Evolutionary conservation across 35 echinoderm and acorn worm genomes (phyloP), one percentile per base, ranked within the genome.

Genomic region (Hemicentrotus pulcherrimus): DNA sequence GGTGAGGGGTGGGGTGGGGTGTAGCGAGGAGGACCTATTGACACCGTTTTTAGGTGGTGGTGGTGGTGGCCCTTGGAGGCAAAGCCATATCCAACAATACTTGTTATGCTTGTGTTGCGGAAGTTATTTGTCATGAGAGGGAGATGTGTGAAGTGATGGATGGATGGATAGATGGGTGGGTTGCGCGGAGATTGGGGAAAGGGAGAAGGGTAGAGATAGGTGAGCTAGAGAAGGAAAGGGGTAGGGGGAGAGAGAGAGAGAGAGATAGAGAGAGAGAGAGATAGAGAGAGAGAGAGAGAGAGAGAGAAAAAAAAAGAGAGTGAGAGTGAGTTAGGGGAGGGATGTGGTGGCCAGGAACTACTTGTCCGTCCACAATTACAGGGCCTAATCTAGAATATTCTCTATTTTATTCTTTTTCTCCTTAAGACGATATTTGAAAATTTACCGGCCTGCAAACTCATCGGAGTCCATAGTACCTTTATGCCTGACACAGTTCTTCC

Each of bases 91-190:
- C 65, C 65, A 78, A 78, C 65, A 78, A 78, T 78, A 78, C 65
- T 78, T 78, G 65, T 78, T 78, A 78, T 78, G 65, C 65, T n/a
- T 78, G 65, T 78, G 65, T 78, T 78, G 65, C 65, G 65, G 65
- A 78, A 78, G 65, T 78, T 78, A 78, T 78, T 78, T 78, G 65
- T 78, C 65, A 78, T 22, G 22, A 28, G 65, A 78, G 65, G 61
- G 65, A 28, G 65, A 78, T 78, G 65, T 78, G 65, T 28, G 65
- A n/a, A 7, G 65, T 78, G 65, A 78, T 78, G 65, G 50, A 55
- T 55, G 50, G 65, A 78, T 78, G 65, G 6, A 78, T 55, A 10
- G 65, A 78, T 78, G 65, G 6, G n/a, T 59, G 10, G 52, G 52
- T 59, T 11, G 52, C 11, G 7, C 9, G 52, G 52, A 59, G 52